Conservation (phyloP, 2,113 vertebrate genomes). For the Poeciliopsis turrubarensis region DNA sequence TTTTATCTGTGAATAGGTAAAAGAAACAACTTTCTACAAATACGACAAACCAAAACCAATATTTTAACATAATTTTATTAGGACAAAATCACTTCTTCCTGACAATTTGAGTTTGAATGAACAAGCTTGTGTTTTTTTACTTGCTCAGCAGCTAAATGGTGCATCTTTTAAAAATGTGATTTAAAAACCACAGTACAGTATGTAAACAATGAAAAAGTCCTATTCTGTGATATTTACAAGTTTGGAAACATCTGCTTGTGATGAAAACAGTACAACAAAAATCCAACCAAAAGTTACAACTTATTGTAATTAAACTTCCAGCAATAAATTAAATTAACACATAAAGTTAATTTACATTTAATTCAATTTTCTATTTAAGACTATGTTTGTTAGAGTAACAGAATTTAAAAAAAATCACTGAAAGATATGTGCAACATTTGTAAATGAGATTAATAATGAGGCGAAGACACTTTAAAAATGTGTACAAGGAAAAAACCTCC, state of each 20-base stretch:
- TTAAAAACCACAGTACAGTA: neutral
- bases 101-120: neutral
- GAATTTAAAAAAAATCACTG: neutral
- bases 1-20: neutral
- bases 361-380: slow-evolving; percentile 6
- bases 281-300: slow-evolving; percentile 4
- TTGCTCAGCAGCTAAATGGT: neutral
- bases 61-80: neutral
- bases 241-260: neutral
- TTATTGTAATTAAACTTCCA: slow-evolving; percentile 8
- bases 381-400: slow-evolving; percentile 7
- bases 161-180: neutral
- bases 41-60: too few relatives aligned
- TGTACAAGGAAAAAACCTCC: slow-evolving; percentile 26
- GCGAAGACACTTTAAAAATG: neutral
- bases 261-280: slow-evolving; percentile 21
- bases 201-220: slow-evolving; percentile 7
- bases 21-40: neutral
- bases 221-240: neutral
- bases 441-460: slow-evolving; percentile 14
- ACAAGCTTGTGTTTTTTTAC: neutral
- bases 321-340: slow-evolving; percentile 58
- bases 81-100: neutral
- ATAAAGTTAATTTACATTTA: slow-evolving; percentile 20
- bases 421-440: slow-evolving; percentile 1